These are phyloP conservation scores for Sminthurinus aureus DNA, from an alignment of 2,888 invertebrate genomes.

Conservation along the genomic window DNA sequence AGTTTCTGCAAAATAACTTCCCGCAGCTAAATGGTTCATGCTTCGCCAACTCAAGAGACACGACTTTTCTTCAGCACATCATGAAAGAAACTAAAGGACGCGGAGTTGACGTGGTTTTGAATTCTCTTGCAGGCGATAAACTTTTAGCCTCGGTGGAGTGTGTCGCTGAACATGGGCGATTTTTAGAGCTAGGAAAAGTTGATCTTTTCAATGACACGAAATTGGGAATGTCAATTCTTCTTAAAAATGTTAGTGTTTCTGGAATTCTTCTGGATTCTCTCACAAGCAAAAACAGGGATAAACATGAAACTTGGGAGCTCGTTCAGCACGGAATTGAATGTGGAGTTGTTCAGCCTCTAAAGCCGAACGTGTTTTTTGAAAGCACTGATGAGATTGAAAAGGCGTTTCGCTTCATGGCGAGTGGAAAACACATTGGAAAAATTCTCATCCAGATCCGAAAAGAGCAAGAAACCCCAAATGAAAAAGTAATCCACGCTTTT, in stretches of 20 bases:
- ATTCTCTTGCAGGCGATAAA: too few species aligned
- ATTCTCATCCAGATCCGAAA: background rate
- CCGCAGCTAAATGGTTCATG: too few species aligned
- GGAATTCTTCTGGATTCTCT: conserved; percentile 95
- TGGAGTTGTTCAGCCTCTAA: conserved; percentile 90
- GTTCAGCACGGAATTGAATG: conserved; percentile 83
- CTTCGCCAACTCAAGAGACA: conserved; percentile 85
- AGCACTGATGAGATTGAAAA: conserved; percentile 75
- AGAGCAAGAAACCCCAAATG: too few species aligned
- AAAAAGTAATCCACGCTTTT: background rate
- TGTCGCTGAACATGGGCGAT: conserved; percentile 89
- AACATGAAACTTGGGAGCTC: conserved; percentile 77
- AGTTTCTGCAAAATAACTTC: too few species aligned
- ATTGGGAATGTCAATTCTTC: conserved; percentile 93
- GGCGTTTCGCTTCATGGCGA: too few species aligned
- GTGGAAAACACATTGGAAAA: too few species aligned
- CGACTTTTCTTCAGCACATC: conserved; percentile 90
- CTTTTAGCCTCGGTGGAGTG: conserved; percentile 91
- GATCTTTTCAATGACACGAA: conserved; percentile 90
- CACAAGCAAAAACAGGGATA: conserved; percentile 78
- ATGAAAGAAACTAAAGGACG: conserved; percentile 83
- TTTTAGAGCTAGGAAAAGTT: conserved; percentile 97
- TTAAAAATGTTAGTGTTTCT: conserved; percentile 98
- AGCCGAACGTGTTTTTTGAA: conserved; percentile 82
- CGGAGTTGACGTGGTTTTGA: conserved; percentile 93